phyloP scores from a whole-genome alignment of 2,888 invertebrate genomes.

The Lithophane socia region DNA sequence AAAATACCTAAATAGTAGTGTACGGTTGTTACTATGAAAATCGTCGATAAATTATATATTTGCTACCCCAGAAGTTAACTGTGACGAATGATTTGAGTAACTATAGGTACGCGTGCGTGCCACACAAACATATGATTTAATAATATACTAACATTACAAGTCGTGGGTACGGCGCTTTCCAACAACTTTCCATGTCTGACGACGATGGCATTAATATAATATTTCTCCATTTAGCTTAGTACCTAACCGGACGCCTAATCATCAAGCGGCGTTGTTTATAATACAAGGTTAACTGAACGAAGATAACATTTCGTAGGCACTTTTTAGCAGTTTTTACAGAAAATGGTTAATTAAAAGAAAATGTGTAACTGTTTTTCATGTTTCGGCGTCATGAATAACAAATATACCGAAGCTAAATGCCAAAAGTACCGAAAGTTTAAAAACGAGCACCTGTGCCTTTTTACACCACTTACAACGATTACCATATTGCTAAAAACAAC shows the following conservation, averaged over 20 bases:
- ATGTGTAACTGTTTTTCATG: conserved; percentile 52
- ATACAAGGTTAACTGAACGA: conserved; percentile 19
- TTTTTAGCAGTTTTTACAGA: conserved; percentile 8
- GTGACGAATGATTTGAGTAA: conserved; percentile 72
- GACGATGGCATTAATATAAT: conserved; percentile 59
- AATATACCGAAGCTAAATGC: conserved; percentile 44
- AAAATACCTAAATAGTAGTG: neutral
- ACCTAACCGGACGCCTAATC: conserved; percentile 52
- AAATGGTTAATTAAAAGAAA: conserved; percentile 44
- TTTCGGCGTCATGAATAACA: conserved; percentile 50
- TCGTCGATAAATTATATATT: conserved; percentile 63
- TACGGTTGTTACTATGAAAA: conserved; percentile 25
- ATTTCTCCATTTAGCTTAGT: conserved; percentile 63
- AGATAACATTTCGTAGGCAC: conserved; percentile 27
- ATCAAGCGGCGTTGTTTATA: conserved; percentile 33
- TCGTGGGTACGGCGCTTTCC: conserved; percentile 61
- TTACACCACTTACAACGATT: conserved; percentile 37
- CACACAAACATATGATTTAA: conserved; percentile 75
- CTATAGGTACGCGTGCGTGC: conserved; percentile 71
- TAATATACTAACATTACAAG: conserved; percentile 70
- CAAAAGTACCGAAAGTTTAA: conserved; percentile 34
- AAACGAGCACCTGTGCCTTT: conserved; percentile 40
- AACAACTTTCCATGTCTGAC: conserved; percentile 62
- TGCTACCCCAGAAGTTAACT: conserved; percentile 67
- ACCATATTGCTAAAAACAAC: conserved; percentile 27